Base-by-base conservation (phyloP, 2,113 vertebrate species). In the Scalopus aquaticus region DNA sequence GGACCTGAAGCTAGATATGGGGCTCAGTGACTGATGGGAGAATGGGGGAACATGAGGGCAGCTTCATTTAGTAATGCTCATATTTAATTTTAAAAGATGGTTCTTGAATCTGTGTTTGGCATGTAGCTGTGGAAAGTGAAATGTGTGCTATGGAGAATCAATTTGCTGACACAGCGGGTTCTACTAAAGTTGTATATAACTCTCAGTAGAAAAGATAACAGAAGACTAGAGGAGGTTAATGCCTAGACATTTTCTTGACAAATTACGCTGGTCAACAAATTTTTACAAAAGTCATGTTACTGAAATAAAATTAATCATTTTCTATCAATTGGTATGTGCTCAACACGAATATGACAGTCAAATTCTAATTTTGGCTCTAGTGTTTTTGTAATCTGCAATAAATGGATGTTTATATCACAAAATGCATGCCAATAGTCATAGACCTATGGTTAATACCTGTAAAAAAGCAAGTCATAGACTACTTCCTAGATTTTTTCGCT, bases 71-170 rank as follows among this genome's bases (percentile, higher is more conserved):
- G 78, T 93, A 82, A 81, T 37, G 64, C 90, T 89, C 44, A 1
- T 37, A 19, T 83, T 95, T 79, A 67, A 62, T 69, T 86, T 81
- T 82, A 69, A 94, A 92, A 77, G 72, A 37, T 22, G 22, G 72
- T 51, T 90, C 49, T 78, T 62, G 22, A 32, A 19, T 89, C 86
- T 6, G 32, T 6, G 8, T n/a, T 82, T 74, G 90, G 46, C 15
- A 51, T 1, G 22, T 79, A 58, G 58, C 46, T 58, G 39, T 28
- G 11, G 37, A 64, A 91, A 86, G 83, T 69, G 42, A 72, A 91
- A 16, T 54, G 6, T 80, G 88, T 87, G 37, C 77, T 90, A 37
- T 92, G 30, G 8, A 42, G 44, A 51, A 39, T 84, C 39, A 81
- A 26, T 69, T 13, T 62, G 19, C 69, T 6, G 12, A 62, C 81